phyloP scores from a whole-genome alignment of 2,113 vertebrate genomes.

The Epinephelus moara region DNA sequence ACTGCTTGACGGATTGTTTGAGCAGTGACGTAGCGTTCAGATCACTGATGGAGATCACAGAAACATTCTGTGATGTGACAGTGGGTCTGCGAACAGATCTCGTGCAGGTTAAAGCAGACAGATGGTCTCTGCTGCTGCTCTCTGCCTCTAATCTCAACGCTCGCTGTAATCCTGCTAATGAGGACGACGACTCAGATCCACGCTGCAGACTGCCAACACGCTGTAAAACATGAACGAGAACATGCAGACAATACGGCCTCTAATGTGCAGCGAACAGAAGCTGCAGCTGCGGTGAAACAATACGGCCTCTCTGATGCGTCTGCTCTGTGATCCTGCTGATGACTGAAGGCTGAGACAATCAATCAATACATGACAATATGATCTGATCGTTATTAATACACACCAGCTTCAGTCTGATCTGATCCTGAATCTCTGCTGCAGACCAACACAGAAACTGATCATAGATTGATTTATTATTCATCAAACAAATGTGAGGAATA shows the following conservation, averaged over 20 bases:
- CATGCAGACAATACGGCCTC: not conserved
- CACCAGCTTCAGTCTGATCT: not conserved
- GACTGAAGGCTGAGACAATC: not conserved
- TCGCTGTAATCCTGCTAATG: slow-evolving; percentile 66
- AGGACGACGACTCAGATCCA: slow-evolving; percentile 32
- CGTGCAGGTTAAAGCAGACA: slow-evolving; percentile 31
- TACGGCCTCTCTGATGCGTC: not conserved
- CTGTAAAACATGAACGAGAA: not conserved
- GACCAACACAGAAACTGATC: too few species aligned
- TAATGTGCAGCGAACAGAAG: not conserved
- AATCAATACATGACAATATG: not conserved
- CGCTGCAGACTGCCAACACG: not conserved
- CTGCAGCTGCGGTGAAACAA: not conserved
- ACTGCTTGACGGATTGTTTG: too few species aligned
- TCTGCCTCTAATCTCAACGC: slow-evolving; percentile 56
- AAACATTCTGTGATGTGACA: too few species aligned
- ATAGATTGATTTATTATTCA: too few species aligned
- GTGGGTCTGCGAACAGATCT: not conserved
- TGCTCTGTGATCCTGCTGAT: not conserved
- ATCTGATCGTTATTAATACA: slow-evolving; percentile 17
- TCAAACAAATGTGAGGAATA: too few species aligned
- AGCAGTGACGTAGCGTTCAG: too few species aligned
- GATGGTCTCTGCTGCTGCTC: slow-evolving; percentile 52
- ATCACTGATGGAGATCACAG: too few species aligned
- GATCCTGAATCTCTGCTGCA: too few species aligned